Evolutionary conservation across 1,140 invertebrate species (phyloP).

Genomic region (Drepana arcuata): DNA sequence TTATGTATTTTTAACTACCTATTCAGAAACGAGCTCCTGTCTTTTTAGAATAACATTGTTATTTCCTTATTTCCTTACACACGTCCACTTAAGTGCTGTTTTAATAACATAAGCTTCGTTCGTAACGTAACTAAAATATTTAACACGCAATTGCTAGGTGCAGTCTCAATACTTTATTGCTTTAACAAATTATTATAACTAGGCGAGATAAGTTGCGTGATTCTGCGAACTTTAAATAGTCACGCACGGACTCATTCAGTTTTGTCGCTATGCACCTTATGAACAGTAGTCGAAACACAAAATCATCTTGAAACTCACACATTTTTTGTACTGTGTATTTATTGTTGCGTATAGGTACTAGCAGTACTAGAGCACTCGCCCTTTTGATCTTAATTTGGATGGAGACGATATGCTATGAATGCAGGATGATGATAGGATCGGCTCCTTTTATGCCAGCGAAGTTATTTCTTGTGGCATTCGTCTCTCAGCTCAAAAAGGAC

Average conservation of each 20-base stretch:
- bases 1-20: neutral
- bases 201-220: slow-evolving; percentile 10
- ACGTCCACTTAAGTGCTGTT: slow-evolving; percentile 24
- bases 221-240: slow-evolving; percentile 3
- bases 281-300: neutral
- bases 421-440: too few species aligned
- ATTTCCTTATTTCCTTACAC: neutral
- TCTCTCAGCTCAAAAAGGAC: too few species aligned
- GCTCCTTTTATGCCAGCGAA: too few species aligned
- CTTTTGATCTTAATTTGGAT: too few species aligned
- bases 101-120: slow-evolving; percentile 32
- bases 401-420: too few species aligned
- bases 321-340: neutral
- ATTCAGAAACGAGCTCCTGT: neutral
- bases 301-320: neutral
- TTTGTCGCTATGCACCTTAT: neutral
- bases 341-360: neutral
- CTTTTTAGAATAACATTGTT: neutral
- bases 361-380: neutral
- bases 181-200: slow-evolving; percentile 38
- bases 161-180: slow-evolving; percentile 37
- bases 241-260: neutral
- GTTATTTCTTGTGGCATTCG: too few species aligned
- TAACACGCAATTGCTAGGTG: slow-evolving; percentile 51
- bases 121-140: slow-evolving; percentile 34